Evolutionary conservation across 2,888 invertebrate species (phyloP).

Genomic region (Vannuccia rotundouncinata): DNA sequence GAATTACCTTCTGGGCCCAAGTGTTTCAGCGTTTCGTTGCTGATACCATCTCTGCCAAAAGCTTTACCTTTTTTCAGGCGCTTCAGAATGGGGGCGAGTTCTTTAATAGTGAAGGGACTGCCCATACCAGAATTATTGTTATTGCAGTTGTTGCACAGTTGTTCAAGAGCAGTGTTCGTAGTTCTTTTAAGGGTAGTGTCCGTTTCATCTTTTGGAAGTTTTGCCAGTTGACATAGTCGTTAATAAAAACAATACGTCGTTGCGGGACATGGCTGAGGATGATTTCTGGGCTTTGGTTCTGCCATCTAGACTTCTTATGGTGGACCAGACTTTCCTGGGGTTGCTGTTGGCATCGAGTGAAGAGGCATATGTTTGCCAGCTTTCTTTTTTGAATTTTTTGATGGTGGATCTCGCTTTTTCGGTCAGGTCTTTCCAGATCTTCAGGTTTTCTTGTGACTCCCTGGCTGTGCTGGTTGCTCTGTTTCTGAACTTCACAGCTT

Average conservation of each 20-base stretch:
- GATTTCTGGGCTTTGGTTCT: not conserved
- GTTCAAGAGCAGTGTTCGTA: not conserved
- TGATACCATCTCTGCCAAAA: conserved; percentile 24
- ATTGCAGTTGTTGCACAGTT: conserved; percentile 6
- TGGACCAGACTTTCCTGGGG: conserved; percentile 20
- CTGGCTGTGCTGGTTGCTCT: conserved; percentile 17
- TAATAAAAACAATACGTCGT: conserved; percentile 5
- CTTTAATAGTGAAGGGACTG: conserved; percentile 27
- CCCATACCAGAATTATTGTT: not conserved
- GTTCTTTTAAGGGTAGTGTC: conserved; percentile 5
- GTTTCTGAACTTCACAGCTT: not conserved
- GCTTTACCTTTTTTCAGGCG: conserved; percentile 28
- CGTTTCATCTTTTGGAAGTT: not conserved
- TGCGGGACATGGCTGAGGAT: not conserved
- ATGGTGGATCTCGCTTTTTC: conserved; percentile 12
- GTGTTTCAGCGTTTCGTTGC: conserved; percentile 15
- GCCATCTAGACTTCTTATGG: conserved; percentile 1
- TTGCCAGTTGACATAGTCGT: conserved; percentile 18
- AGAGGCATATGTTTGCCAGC: conserved; percentile 7
- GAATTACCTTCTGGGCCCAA: not conserved
- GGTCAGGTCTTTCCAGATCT: conserved; percentile 15
- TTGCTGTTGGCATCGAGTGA: not conserved
- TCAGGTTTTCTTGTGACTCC: conserved; percentile 1
- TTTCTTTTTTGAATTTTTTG: conserved; percentile 1
- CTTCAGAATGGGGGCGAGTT: conserved; percentile 13